Percentiles rank a stretch among this genome's conserved stretches.
Evolutionary conservation across 1,140 invertebrate genomes (phyloP).

Genomic region (Drosophila sturtevanti): DNA sequence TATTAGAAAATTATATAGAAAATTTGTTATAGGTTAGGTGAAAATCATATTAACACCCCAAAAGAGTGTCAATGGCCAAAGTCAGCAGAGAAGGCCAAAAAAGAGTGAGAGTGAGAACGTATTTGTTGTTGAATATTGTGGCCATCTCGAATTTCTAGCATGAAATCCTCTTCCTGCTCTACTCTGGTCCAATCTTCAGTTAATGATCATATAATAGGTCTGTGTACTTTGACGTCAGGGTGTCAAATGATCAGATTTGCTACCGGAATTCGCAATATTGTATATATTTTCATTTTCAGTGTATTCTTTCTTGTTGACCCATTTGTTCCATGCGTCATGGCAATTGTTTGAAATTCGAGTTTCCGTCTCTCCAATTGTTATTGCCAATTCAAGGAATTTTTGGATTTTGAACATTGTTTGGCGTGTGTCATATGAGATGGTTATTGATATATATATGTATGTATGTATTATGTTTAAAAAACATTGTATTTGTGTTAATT

Average conservation of each 20-base stretch:
- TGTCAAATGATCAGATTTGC: slow-evolving; percentile 56
- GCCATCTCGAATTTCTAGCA: slow-evolving; percentile 55
- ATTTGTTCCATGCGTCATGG: slow-evolving; percentile 28
- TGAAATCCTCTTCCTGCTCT: slow-evolving; percentile 1
- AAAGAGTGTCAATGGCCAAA: slow-evolving; percentile 57
- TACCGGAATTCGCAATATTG: slow-evolving; percentile 73
- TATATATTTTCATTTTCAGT: slow-evolving; percentile 51
- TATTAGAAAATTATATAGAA: slow-evolving; percentile 65
- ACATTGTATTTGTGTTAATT: slow-evolving; percentile 11
- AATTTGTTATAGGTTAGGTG: slow-evolving; percentile 43
- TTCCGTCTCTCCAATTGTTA: slow-evolving; percentile 45
- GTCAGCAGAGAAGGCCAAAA: slow-evolving; percentile 29
- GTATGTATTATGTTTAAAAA: not conserved
- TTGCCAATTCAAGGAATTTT: slow-evolving; percentile 27
- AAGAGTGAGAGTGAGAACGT: slow-evolving; percentile 5
- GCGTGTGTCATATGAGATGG: slow-evolving; percentile 59
- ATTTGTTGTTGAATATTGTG: slow-evolving; percentile 41
- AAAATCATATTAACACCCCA: slow-evolving; percentile 64
- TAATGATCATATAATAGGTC: slow-evolving; percentile 57
- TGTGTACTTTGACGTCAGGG: slow-evolving; percentile 30
- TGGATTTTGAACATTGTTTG: slow-evolving; percentile 27
- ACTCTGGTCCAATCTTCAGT: slow-evolving; percentile 22
- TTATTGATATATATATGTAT: slow-evolving; percentile 29
- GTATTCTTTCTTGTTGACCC: slow-evolving; percentile 20
- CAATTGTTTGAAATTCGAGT: slow-evolving; percentile 74